Conservation (phyloP, 2,797 vertebrate genomes). For the Propithecus deckenii region DNA sequence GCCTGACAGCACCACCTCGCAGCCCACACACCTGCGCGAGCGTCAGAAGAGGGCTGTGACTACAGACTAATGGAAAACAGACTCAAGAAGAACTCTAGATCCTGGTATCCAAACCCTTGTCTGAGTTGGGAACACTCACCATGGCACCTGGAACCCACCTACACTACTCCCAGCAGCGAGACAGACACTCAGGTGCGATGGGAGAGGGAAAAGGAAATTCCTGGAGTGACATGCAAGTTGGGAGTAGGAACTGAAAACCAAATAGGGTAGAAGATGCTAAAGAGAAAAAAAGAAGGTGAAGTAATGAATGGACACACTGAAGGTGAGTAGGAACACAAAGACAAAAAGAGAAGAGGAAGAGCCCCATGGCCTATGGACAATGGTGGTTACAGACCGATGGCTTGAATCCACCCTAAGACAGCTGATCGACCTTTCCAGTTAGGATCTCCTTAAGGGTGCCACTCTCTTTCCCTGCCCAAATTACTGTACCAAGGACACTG, state of each 20-base stretch:
- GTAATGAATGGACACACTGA: background rate
- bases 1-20: constrained; percentile 94
- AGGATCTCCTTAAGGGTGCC: background rate
- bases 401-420: background rate
- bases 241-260: background rate
- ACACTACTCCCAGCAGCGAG: background rate
- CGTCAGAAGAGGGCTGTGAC: background rate
- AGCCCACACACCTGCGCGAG: constrained; percentile 93
- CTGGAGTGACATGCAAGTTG: background rate
- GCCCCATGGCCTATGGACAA: background rate
- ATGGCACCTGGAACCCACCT: background rate
- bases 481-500: background rate
- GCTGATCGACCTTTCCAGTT: background rate
- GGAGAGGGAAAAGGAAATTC: background rate
- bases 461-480: background rate
- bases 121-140: background rate
- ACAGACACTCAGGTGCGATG: background rate
- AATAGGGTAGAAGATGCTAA: background rate
- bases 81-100: background rate
- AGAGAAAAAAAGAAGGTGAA: background rate
- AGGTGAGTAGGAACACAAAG: background rate
- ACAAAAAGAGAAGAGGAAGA: background rate
- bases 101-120: background rate
- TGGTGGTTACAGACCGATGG: background rate
- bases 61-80: background rate